Conservation (phyloP, 2,888 invertebrate species). For the Ethmia dodecea region DNA sequence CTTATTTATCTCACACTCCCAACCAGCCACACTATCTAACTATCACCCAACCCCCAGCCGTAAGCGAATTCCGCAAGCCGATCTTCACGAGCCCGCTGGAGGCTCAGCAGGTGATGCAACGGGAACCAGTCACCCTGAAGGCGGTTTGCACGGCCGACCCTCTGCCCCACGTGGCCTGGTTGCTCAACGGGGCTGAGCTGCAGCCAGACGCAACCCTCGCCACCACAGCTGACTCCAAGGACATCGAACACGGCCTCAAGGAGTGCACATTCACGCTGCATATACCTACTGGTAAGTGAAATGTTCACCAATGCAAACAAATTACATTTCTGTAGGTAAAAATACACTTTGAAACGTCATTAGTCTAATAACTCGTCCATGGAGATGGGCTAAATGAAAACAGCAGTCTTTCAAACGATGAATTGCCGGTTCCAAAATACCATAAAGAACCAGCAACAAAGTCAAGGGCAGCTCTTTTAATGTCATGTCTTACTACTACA, state of each 20-base stretch:
- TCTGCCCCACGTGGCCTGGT: conserved; percentile 91
- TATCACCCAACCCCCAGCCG: conserved; percentile 79
- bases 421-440: too few species aligned
- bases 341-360: too few species aligned
- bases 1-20: too few species aligned
- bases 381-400: too few species aligned
- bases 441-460: too few species aligned
- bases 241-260: conserved; percentile 85
- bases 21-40: neutral
- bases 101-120: conserved; percentile 84
- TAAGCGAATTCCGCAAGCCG: conserved; percentile 87
- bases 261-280: conserved; percentile 88
- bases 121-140: conserved; percentile 80
- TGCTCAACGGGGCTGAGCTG: conserved; percentile 84
- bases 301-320: too few species aligned
- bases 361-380: too few species aligned
- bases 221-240: conserved; percentile 80
- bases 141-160: conserved; percentile 93
- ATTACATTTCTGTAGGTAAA: too few species aligned
- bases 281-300: conserved; percentile 82
- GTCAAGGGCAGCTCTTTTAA: too few species aligned
- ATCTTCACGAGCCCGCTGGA: conserved; percentile 82
- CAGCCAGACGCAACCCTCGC: conserved; percentile 81
- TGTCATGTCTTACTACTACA: too few species aligned
- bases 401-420: too few species aligned